Base-by-base conservation (phyloP, 1,140 invertebrate species). In the Phocides pigmalion region DNA sequence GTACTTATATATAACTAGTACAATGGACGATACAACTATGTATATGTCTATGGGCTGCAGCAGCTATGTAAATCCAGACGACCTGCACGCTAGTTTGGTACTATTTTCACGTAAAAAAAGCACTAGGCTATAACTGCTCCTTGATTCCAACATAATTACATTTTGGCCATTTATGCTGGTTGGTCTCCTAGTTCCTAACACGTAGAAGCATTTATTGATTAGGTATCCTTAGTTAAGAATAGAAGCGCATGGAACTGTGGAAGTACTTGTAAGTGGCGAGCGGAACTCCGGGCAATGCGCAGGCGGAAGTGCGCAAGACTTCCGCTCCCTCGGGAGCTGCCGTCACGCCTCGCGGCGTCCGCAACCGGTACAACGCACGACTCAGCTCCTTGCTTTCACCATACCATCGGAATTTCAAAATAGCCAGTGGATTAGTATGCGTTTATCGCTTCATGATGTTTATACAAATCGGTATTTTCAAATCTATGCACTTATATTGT, bases 221-320 rank as follows among this genome's bases (percentile, higher is more conserved):
- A 28, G n/a, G n/a, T 28, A 28, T 28, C 3, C 44, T 50, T 16
- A 50, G 47, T 32, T 32, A 50, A 9, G 22, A 9, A 2, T 35
- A 3, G 12, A 25, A 54, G 50, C 12, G 16, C 32, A 39, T 50
- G 47, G 16, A 53, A 54, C 16, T 35, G 25, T 32, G 28, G 28
- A 32, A 32, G 28, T 32, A n/a, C n/a, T 11, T 37, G 65, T 65
- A 72, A 70, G 75, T 70, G 69, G 41, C 69, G 72, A 72, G 73
- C 85, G 85, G 85, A 88, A 80, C 80, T 86, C 70, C 82, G 81
- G 76, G 58, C 72, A 66, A 67, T 75, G 76, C 62, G 68, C 66
- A 58, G 41, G 15, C 76, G 82, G 84, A 85, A 84, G 75, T 62
- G 74, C 76, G 80, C 83, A 86, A 88, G 83, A 86, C 82, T 83